phyloP scores from a whole-genome alignment of 2,888 invertebrate species.

The Tolmerus cingulatus region DNA sequence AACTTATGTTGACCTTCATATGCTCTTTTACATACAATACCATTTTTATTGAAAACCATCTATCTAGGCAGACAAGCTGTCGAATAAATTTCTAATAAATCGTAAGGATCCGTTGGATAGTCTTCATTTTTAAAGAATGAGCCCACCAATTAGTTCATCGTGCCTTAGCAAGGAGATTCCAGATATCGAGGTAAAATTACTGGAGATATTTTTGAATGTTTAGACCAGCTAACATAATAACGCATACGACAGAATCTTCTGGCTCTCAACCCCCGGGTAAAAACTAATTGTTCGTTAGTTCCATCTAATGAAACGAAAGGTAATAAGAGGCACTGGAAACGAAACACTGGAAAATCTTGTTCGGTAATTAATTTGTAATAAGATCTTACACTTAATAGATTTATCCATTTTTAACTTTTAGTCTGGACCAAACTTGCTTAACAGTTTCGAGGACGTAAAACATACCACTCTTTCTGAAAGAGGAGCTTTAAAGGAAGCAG shows the following conservation, averaged over 20 bases:
- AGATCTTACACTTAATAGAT: neutral
- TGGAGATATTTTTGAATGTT: neutral
- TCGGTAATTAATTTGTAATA: slow-evolving; percentile 69
- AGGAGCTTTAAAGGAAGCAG: slow-evolving; percentile 89
- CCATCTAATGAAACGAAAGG: slow-evolving; percentile 86
- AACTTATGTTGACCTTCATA: too few species aligned
- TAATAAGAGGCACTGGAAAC: slow-evolving; percentile 93
- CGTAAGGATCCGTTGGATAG: neutral
- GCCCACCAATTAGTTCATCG: slow-evolving; percentile 60
- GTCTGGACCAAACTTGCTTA: slow-evolving; percentile 75
- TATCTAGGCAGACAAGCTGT: too few species aligned
- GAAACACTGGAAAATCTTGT: slow-evolving; percentile 87
- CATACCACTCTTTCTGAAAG: slow-evolving; percentile 96
- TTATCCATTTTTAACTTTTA: slow-evolving; percentile 54
- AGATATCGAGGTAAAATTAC: slow-evolving; percentile 77
- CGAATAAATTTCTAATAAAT: too few species aligned
- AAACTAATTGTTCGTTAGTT: slow-evolving; percentile 77
- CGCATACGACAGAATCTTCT: slow-evolving; percentile 78
- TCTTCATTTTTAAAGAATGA: slow-evolving; percentile 53
- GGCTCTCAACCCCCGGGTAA: slow-evolving; percentile 83
- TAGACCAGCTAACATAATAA: slow-evolving; percentile 33
- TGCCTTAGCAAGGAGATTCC: slow-evolving; percentile 75
- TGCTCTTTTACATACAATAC: too few species aligned
- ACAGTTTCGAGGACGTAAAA: slow-evolving; percentile 97
- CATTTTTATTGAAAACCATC: too few species aligned